Percentiles rank a stretch among this genome's conserved stretches.
phyloP scores from a whole-genome alignment of 2,113 vertebrate genomes.

The Corynorhinus townsendii region DNA sequence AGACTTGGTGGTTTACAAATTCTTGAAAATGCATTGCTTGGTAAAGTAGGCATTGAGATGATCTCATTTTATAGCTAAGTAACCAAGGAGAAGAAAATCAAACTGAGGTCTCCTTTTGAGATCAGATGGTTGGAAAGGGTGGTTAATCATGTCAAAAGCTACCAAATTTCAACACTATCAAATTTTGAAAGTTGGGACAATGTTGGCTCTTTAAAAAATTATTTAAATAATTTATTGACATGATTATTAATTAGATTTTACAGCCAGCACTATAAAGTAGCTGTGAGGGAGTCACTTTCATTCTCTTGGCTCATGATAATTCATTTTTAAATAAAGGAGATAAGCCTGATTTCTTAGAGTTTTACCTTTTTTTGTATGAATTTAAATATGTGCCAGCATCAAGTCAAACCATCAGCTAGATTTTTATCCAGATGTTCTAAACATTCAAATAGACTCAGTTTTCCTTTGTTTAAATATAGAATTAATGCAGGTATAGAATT shows the following conservation, averaged over 20 bases:
- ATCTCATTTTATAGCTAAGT: background rate
- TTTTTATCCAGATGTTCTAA: conserved; percentile 31
- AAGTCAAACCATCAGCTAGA: conserved; percentile 4
- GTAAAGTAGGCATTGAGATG: background rate
- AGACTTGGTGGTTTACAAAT: background rate
- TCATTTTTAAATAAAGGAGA: conserved; percentile 14
- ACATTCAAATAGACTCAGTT: conserved; percentile 23
- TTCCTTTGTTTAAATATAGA: conserved; percentile 52
- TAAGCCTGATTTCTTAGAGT: background rate
- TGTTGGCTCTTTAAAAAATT: background rate
- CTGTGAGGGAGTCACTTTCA: background rate
- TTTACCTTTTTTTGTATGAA: background rate
- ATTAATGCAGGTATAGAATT: conserved; percentile 5
- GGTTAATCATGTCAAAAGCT: background rate
- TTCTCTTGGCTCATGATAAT: background rate
- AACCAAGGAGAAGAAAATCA: background rate
- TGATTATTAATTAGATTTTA: background rate
- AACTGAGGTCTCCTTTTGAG: background rate
- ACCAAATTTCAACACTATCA: background rate
- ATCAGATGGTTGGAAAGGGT: background rate
- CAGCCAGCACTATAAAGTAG: background rate
- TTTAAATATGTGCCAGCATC: background rate
- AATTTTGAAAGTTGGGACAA: background rate
- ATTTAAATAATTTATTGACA: background rate
- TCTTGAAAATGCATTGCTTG: background rate